These are phyloP conservation scores for Boloria euphrosyne DNA, from an alignment of 2,888 invertebrate species.

Conservation along the genomic window DNA sequence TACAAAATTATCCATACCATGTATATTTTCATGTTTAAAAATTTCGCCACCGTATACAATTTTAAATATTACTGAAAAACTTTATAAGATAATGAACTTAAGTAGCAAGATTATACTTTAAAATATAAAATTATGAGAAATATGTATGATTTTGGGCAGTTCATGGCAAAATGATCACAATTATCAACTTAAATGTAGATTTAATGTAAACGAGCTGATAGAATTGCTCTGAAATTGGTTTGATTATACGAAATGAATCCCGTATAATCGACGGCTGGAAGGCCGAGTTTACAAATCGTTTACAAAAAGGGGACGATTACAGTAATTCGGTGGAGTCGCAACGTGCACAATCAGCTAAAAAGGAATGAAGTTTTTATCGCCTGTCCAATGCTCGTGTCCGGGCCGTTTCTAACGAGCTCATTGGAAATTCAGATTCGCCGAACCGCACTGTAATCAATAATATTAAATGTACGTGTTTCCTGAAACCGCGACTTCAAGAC, in stretches of 20 bases:
- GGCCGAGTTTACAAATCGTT: slow-evolving; percentile 46
- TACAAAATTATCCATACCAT: background rate
- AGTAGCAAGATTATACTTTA: background rate
- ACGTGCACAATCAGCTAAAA: slow-evolving; percentile 64
- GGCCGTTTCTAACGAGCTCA: slow-evolving; percentile 78
- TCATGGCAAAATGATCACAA: slow-evolving; percentile 23
- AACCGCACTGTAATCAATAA: slow-evolving; percentile 79
- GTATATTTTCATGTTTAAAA: background rate
- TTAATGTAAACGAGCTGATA: slow-evolving; percentile 38
- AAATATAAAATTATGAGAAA: slow-evolving; percentile 7
- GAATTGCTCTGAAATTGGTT: slow-evolving; percentile 37
- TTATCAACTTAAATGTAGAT: slow-evolving; percentile 33
- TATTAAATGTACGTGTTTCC: slow-evolving; percentile 80
- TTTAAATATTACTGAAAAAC: too few species aligned
- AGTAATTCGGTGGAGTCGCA: slow-evolving; percentile 56
- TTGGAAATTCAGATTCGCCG: slow-evolving; percentile 80
- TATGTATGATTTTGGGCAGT: background rate
- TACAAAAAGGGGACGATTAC: slow-evolving; percentile 55
- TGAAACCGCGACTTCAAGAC: slow-evolving; percentile 58
- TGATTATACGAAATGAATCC: slow-evolving; percentile 36
- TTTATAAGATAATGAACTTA: too few species aligned
- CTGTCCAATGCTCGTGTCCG: slow-evolving; percentile 61
- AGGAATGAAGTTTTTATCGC: slow-evolving; percentile 71
- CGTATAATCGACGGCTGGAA: slow-evolving; percentile 38
- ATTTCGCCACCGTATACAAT: too few species aligned